Evolutionary conservation across 2,888 invertebrate genomes (phyloP).

Genomic region (Athalia rosae): DNA sequence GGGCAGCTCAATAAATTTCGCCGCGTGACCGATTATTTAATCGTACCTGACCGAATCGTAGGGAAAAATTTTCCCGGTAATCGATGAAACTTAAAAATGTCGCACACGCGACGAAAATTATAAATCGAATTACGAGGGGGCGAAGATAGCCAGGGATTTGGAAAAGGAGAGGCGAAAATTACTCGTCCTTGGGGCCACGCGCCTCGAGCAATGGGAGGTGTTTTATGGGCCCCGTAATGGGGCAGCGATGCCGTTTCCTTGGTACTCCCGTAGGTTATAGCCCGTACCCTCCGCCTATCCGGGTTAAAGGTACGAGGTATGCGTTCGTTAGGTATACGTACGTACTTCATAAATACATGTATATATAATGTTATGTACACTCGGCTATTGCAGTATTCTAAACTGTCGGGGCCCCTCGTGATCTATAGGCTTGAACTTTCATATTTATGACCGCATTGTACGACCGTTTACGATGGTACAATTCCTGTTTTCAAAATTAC

Average conservation of each 20-base stretch:
- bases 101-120: too few relatives aligned
- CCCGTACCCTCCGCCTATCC: slow-evolving; percentile 21
- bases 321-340: neutral
- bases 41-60: too few relatives aligned
- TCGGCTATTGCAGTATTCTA: slow-evolving; percentile 39
- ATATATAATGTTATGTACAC: too few relatives aligned
- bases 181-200: slow-evolving; percentile 68
- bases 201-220: slow-evolving; percentile 46
- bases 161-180: neutral
- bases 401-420: slow-evolving; percentile 45
- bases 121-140: neutral
- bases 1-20: too few relatives aligned
- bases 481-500: slow-evolving; percentile 69
- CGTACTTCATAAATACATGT: neutral
- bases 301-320: slow-evolving; percentile 4
- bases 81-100: too few relatives aligned
- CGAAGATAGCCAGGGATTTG: neutral
- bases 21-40: too few relatives aligned
- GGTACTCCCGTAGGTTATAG: slow-evolving; percentile 44
- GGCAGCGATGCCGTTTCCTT: slow-evolving; percentile 60
- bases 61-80: too few relatives aligned
- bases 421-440: slow-evolving; percentile 60
- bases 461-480: slow-evolving; percentile 66
- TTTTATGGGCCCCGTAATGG: slow-evolving; percentile 62
- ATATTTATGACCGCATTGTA: slow-evolving; percentile 68